phyloP scores from a whole-genome alignment of 2,797 vertebrate species.

The Pipistrellus pygmaeus region DNA sequence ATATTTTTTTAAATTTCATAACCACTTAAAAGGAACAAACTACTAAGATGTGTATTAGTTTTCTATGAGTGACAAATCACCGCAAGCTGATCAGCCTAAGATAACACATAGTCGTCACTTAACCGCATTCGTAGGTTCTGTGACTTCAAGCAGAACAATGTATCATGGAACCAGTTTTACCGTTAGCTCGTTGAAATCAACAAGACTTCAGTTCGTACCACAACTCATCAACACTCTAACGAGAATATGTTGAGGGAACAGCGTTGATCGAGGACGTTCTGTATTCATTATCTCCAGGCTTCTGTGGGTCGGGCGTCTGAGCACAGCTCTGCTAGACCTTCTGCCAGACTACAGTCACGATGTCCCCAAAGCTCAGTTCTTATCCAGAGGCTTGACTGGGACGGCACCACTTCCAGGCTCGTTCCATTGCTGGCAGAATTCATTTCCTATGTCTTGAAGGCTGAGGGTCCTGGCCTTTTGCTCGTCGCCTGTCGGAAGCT shows the following conservation, averaged over 20 bases:
- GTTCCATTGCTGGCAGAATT: not conserved
- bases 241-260: not conserved
- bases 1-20: too few relatives aligned
- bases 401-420: not conserved
- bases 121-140: not conserved
- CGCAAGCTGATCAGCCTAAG: not conserved
- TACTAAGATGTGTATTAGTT: not conserved
- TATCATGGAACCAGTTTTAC: not conserved
- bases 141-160: not conserved
- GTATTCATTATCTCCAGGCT: not conserved
- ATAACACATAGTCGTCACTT: not conserved
- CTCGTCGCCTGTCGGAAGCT: not conserved
- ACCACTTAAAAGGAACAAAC: not conserved
- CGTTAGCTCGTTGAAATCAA: too few relatives aligned
- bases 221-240: not conserved
- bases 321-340: not conserved
- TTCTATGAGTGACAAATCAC: not conserved
- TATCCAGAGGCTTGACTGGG: not conserved
- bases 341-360: not conserved
- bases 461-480: not conserved
- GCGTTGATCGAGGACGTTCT: not conserved
- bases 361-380: not conserved
- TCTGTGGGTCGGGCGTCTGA: not conserved
- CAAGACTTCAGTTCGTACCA: not conserved
- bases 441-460: not conserved